Evolutionary conservation across 2,888 invertebrate genomes (phyloP).

Genomic region (Acholoe squamosa): DNA sequence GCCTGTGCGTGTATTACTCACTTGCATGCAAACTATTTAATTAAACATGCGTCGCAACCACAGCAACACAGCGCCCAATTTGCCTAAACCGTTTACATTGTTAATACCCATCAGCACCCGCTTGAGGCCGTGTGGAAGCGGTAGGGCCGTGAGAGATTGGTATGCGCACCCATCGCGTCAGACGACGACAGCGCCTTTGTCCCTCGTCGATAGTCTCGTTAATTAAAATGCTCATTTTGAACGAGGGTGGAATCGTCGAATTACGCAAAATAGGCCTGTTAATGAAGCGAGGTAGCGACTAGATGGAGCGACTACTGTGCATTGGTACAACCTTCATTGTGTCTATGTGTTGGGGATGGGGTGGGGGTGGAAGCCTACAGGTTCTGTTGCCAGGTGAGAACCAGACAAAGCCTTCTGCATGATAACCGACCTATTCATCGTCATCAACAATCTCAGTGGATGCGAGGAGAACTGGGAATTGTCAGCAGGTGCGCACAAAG

Average conservation of each 20-base stretch:
- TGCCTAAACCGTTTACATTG: constrained; percentile 56
- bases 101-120: constrained; percentile 36
- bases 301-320: background rate
- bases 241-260: constrained; percentile 43
- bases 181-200: background rate
- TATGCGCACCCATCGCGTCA: background rate
- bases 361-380: background rate
- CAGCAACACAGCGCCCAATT: constrained; percentile 53
- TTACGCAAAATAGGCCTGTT: constrained; percentile 45
- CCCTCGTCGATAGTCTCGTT: constrained; percentile 12
- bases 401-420: background rate
- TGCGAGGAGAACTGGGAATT: too few relatives aligned
- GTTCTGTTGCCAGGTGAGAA: background rate
- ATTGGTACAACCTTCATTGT: background rate
- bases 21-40: constrained; percentile 55
- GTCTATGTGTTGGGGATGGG: background rate
- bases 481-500: too few relatives aligned
- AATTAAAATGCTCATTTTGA: constrained; percentile 56
- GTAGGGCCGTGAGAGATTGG: background rate
- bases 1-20: constrained; percentile 9
- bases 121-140: background rate
- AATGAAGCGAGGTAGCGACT: constrained; percentile 19
- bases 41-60: constrained; percentile 50
- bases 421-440: constrained; percentile 21
- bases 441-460: background rate